Evolutionary conservation across 2,113 vertebrate species (phyloP), one percentile per base, ranked within the genome.

Genomic region (Pungitius pungitius): DNA sequence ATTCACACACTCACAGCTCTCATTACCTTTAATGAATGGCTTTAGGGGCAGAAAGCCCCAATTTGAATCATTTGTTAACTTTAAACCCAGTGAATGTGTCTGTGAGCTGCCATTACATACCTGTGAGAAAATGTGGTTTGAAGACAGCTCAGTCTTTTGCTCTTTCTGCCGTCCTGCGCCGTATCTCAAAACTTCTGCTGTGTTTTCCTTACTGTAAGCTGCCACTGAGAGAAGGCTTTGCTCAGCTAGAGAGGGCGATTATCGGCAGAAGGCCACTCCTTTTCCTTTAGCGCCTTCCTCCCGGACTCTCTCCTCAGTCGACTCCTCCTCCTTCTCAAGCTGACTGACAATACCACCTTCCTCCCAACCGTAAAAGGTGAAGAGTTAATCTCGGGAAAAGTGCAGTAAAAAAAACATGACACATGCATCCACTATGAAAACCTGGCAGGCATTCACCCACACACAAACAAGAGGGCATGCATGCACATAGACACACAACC

Each of bases 311-410:
- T 85, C 24, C 74, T 75, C 81, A 35, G 58, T 56, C 69, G 60
- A 88, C 85, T 87, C 86, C 89, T 90, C 85, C 88, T 92, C 73
- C 84, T 69, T 68, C 83, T 83, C 82, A 83, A 80, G 86, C 87
- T 85, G 83, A 89, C 78, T 91, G 89, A 92, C 91, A 92, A 89
- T 80, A 81, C 86, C 85, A 80, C 85, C 85, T 89, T 89, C 88
- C 86, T 90, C 82, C 84, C 81, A 47, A 80, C 92, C 91, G 91
- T 93, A 93, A 94, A 94, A 94, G 93, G 91, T 93, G 89, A 94
- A 92, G 81, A 91, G 88, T 89, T 90, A 92, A 92, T 93, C 89
- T 90, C 83, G 68, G 78, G 88, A 84, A 88, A 88, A 91, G 83
- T 77, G 75, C 84, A 73, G 81, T 85, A 87, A 93, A 91, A 93